Evolutionary conservation across 2,888 invertebrate species (phyloP), one percentile per base, ranked within the genome.

Genomic region (Ochlodes sylvanus): DNA sequence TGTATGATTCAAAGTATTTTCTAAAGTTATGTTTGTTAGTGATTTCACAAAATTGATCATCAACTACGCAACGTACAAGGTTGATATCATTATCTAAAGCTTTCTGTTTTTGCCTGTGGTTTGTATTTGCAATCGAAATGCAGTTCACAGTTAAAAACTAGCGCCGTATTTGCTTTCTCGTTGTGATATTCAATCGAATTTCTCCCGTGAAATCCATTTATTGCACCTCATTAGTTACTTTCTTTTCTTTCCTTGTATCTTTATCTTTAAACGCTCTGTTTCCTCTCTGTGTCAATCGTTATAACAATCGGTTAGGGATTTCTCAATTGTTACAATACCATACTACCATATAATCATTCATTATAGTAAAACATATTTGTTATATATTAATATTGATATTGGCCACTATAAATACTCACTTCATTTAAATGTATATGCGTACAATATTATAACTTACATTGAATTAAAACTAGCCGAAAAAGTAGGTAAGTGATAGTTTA

Each of bases 181-280:
- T 62, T 62, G 61, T 67, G 44, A 47, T 55, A 42, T 54, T 67
- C 55, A 67, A 67, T 67, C 56, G 67, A 67, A 86, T 81, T 76
- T 74, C 76, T 79, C 78, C 81, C 86, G 82, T 84, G 76, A 87
- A 89, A 90, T 89, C 87, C 80, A 87, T 87, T 84, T 70, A 81
- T 76, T 75, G 77, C 78, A 79, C 77, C 70, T 77, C 75, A 71
- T 71, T 71, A 70, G 66, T 82, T 83, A 81, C 83, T 80, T 84
- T 82, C 77, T 77, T 15, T 34, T 21, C 72, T 75, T 71, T 74
- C 74, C 79, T 76, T 73, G 70, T 76, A 78, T 78, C 76, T 72
- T 68, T 75, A 70, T 79, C 82, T 78, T 77, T 70, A 70, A 68
- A 70, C 78, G 88, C 82, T 86, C 88, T 78, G 77, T 74, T 89